Evolutionary conservation across 2,113 vertebrate species (phyloP).

Genomic region (Oncorhynchus gorbuscha): DNA sequence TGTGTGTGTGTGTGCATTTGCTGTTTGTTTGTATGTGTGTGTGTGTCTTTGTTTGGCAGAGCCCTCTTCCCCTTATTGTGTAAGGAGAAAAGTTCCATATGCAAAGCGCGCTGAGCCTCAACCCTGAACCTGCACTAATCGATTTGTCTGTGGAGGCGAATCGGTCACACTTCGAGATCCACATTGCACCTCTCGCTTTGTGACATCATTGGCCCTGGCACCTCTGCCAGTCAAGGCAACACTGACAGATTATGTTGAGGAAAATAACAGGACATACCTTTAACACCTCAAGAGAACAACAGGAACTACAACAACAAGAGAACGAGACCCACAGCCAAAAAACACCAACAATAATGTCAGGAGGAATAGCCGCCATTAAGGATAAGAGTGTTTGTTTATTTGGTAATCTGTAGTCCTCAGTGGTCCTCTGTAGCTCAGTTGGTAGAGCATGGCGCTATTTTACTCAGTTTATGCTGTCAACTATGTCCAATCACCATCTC

Average conservation of each 20-base stretch:
- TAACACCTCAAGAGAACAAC: slow-evolving; percentile 13
- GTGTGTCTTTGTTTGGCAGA: not conserved
- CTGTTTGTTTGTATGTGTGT: not conserved
- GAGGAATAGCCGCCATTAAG: too few species aligned
- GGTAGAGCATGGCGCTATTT: too few species aligned
- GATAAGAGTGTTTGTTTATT: too few species aligned
- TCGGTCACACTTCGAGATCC: slow-evolving; percentile 69
- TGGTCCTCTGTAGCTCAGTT: too few species aligned
- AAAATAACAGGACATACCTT: slow-evolving; percentile 10
- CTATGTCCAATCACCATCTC: too few species aligned
- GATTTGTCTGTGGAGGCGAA: slow-evolving; percentile 94
- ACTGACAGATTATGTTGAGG: slow-evolving; percentile 26
- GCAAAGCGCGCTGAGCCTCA: slow-evolving; percentile 88
- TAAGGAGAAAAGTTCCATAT: slow-evolving; percentile 69
- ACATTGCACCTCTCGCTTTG: slow-evolving; percentile 74
- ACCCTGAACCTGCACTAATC: slow-evolving; percentile 95
- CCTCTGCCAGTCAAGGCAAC: slow-evolving; percentile 71
- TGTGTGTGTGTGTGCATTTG: not conserved
- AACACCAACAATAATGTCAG: too few species aligned
- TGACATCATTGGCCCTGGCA: slow-evolving; percentile 69
- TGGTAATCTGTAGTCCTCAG: too few species aligned
- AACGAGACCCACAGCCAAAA: not conserved
- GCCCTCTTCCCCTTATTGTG: slow-evolving; percentile 16
- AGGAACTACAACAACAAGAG: not conserved
- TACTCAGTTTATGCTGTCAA: too few species aligned